Conservation (phyloP, 2,113 vertebrate genomes). For the Alaudala cheleensis region DNA sequence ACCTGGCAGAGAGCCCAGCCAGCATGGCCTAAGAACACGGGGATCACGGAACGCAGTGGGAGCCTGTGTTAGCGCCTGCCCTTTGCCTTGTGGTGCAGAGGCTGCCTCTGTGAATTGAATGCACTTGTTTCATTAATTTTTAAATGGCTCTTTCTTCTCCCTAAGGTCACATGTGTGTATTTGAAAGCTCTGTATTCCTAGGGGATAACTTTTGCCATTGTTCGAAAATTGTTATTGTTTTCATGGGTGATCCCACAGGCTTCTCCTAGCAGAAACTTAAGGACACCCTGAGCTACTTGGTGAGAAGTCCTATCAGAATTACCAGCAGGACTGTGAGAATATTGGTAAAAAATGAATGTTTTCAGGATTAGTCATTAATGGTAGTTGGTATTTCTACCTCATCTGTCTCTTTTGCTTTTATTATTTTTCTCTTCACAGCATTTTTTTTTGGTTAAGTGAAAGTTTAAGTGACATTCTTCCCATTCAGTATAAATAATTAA, state of each 20-base stretch:
- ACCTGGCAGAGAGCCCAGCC: neutral
- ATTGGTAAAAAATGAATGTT: neutral
- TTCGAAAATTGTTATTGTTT: neutral
- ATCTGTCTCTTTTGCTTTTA: neutral
- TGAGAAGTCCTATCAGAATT: neutral
- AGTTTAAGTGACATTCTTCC: constrained; percentile 9
- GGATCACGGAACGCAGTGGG: rapidly evolving
- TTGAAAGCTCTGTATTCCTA: neutral
- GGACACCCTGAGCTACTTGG: neutral
- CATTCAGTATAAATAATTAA: constrained; percentile 23
- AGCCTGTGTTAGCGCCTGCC: neutral
- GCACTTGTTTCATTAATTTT: neutral
- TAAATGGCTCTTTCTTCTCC: neutral
- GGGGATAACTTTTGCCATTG: neutral
- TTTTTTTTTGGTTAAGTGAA: constrained; percentile 9
- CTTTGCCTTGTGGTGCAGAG: rapidly evolving
- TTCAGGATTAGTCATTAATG: neutral
- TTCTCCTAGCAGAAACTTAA: neutral
- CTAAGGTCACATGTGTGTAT: neutral
- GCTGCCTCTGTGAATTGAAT: neutral
- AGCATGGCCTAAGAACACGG: rapidly evolving
- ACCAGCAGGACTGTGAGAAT: neutral
- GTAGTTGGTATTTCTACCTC: neutral
- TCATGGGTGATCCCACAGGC: neutral
- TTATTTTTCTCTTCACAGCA: neutral